phyloP scores from a whole-genome alignment of 2,888 invertebrate genomes.

The Ornithoptera priamus region DNA sequence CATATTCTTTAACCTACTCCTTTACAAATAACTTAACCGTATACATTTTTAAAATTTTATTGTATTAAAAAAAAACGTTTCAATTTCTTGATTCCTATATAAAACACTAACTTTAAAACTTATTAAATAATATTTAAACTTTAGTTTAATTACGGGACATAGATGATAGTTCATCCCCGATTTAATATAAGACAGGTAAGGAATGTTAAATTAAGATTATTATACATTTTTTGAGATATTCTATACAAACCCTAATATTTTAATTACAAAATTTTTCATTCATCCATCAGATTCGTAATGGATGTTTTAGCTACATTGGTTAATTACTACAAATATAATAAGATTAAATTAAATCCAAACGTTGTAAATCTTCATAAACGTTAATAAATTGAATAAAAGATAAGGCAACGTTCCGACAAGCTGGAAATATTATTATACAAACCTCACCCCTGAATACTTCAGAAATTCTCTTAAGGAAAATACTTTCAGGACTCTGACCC shows the following conservation, averaged over 20 bases:
- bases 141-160: conserved; percentile 39
- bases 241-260: no score
- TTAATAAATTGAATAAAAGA: conserved; percentile 20
- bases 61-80: not conserved
- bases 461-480: conserved; percentile 20
- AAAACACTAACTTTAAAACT: conserved; percentile 24
- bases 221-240: no score
- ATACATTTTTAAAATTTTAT: no score
- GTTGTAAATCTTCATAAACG: conserved; percentile 6
- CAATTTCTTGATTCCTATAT: conserved; percentile 23
- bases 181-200: no score
- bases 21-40: no score
- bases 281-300: no score
- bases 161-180: no score
- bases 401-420: conserved; percentile 9
- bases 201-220: no score
- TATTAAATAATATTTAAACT: conserved; percentile 14
- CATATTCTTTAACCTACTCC: no score
- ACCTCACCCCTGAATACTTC: conserved; percentile 11
- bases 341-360: conserved; percentile 10
- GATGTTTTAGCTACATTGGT: not conserved
- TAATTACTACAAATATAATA: conserved; percentile 1
- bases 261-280: no score
- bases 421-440: conserved; percentile 14
- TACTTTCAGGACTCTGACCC: conserved; percentile 9